Evolutionary conservation across 2,113 vertebrate species (phyloP).

Genomic region (Anser cygnoides): DNA sequence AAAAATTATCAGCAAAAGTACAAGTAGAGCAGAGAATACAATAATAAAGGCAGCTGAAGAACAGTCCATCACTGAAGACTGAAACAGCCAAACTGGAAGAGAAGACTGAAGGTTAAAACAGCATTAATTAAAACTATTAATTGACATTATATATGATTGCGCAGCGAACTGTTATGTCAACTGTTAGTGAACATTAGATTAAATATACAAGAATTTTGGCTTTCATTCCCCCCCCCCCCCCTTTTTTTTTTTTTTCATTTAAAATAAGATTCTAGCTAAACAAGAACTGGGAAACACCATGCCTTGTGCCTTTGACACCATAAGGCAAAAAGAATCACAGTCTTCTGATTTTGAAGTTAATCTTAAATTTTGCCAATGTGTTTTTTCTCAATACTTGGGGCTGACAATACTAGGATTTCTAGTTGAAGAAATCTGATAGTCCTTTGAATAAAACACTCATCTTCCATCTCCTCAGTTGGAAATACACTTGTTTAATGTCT

Average conservation of each 20-base stretch:
- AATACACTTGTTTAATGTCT: not conserved
- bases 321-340: not conserved
- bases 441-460: not conserved
- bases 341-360: not conserved
- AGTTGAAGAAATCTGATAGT: not conserved
- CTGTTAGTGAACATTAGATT: not conserved
- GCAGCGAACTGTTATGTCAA: not conserved
- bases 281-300: not conserved
- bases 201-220: not conserved
- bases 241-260: not conserved
- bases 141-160: not conserved
- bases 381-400: not conserved
- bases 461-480: not conserved
- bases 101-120: not conserved
- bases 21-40: not conserved
- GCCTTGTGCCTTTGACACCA: not conserved
- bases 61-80: not conserved
- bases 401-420: not conserved
- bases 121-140: conserved; percentile 24
- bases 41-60: not conserved
- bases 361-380: not conserved
- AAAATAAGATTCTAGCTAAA: not conserved
- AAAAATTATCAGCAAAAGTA: not conserved
- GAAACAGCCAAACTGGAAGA: not conserved
- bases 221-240: not conserved